phyloP scores from a whole-genome alignment of 1,140 invertebrate genomes.

The Drosophila parabipectinata region DNA sequence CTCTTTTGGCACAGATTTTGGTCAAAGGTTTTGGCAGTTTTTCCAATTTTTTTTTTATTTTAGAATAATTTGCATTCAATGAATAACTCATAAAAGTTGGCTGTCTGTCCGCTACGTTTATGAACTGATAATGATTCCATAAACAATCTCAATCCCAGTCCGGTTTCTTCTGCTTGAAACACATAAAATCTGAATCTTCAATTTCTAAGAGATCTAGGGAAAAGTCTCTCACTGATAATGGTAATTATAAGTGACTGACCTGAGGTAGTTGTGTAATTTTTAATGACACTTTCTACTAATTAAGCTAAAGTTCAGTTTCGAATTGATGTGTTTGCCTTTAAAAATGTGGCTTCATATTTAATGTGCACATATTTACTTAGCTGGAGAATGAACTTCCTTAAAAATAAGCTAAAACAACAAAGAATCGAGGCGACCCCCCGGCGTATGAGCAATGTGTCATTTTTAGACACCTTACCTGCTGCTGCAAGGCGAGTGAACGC shows the following conservation, averaged over 20 bases:
- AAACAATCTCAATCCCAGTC: conserved; percentile 24
- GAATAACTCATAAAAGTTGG: conserved; percentile 33
- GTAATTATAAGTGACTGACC: conserved; percentile 12
- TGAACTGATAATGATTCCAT: conserved; percentile 45
- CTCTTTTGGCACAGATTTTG: conserved; percentile 23
- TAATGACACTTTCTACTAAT: not conserved
- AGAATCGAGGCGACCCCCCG: conserved; percentile 2
- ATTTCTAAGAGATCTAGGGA: not conserved
- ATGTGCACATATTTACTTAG: not conserved
- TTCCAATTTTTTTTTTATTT: not conserved
- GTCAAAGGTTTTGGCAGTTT: conserved; percentile 4
- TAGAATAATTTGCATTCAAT: conserved; percentile 12
- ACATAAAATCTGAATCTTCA: conserved; percentile 5
- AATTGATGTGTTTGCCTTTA: no score
- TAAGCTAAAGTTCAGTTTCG: not conserved
- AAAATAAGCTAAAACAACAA: conserved; percentile 1
- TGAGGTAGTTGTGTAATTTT: conserved; percentile 20
- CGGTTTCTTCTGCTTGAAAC: conserved; percentile 18
- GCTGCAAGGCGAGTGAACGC: conserved; percentile 14
- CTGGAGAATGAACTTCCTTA: not conserved
- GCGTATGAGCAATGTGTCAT: conserved; percentile 46
- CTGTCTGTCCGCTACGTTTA: conserved; percentile 21
- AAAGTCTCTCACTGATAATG: conserved; percentile 17
- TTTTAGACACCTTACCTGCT: conserved; percentile 31
- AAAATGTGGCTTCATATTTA: not conserved